Evolutionary conservation across 2,888 invertebrate genomes (phyloP), one percentile per base, ranked within the genome.

Genomic region (Cryptus armator): DNA sequence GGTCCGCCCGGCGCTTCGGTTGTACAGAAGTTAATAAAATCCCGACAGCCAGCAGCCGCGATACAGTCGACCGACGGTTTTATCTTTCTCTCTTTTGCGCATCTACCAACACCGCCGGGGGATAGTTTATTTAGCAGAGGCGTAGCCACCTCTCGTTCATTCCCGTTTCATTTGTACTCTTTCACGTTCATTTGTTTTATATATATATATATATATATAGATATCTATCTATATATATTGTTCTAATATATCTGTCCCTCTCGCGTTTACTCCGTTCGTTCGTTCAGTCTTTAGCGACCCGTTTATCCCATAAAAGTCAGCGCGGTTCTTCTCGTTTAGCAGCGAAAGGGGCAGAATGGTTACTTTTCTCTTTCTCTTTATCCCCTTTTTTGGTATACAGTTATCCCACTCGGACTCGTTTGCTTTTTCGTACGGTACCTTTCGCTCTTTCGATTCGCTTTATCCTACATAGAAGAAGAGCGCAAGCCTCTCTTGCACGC

Each of bases 11-110:
- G 77, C 82, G 85, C 90, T 90, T 89, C 90, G 90, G 76, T 89
- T 89, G 90, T 92, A 92, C 91, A 93, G 92, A 93, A 93, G 93
- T 93, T 93, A 93, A 93, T 93, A 93, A 93, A 93, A 93, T 93
- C 93, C 92, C 90, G 89, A 91, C 91, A 91, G 89, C 89, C 89
- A 80, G 89, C 88, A 89, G 88, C 87, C 87, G 86, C 89, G 62
- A 70, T 56, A 56, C 56, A 24, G 56, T 4, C 56, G 24, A 75
- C 76, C 81, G 78, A 64, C 59, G 75, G 53, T 83, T 74, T 78
- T 62, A 84, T 76, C 72, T 85, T 68, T 51, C 84, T 83, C 75
- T 84, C 84, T 80, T 68, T 82, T 87, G 83, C 64, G 77, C 56
- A 29, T 62, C 59, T 16, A 44, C 16, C 81, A 66, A 53, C 83